Evolutionary conservation across 1,140 invertebrate species (phyloP).

Genomic region (Chlorops oryzae): DNA sequence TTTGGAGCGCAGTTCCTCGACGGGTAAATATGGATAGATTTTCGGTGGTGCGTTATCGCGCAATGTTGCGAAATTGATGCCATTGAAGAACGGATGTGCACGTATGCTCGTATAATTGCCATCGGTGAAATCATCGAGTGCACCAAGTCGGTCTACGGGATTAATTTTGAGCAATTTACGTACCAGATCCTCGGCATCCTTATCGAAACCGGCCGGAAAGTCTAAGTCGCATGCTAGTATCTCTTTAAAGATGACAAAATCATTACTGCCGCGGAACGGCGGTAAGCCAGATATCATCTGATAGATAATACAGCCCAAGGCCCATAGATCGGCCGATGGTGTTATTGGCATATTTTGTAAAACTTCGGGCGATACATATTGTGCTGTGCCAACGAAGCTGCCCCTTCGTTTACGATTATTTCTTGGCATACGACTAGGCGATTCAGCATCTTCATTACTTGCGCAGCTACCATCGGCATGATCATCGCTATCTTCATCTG

Average conservation of each 20-base stretch:
- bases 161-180: constrained; percentile 79
- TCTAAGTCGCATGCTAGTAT: constrained; percentile 87
- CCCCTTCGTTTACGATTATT: constrained; percentile 53
- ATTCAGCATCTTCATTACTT: constrained; percentile 21
- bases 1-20: constrained; percentile 58
- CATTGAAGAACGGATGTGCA: constrained; percentile 77
- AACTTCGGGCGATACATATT: constrained; percentile 97
- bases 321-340: constrained; percentile 92
- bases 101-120: constrained; percentile 76
- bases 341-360: constrained; percentile 74
- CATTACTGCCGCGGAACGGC: constrained; percentile 86
- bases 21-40: constrained; percentile 76
- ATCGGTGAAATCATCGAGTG: constrained; percentile 58
- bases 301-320: constrained; percentile 93
- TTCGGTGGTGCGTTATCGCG: constrained; percentile 72
- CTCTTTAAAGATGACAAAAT: constrained; percentile 96
- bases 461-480: constrained; percentile 29
- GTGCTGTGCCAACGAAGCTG: constrained; percentile 98
- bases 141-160: constrained; percentile 74
- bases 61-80: constrained; percentile 77
- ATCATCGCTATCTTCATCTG: constrained; percentile 31
- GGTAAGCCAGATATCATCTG: constrained; percentile 92
- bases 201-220: constrained; percentile 85
- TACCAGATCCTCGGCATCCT: constrained; percentile 79
- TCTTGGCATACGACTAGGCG: constrained; percentile 7